phyloP scores from a whole-genome alignment of 2,888 invertebrate species.

The Hermaeophaga mercurialis region DNA sequence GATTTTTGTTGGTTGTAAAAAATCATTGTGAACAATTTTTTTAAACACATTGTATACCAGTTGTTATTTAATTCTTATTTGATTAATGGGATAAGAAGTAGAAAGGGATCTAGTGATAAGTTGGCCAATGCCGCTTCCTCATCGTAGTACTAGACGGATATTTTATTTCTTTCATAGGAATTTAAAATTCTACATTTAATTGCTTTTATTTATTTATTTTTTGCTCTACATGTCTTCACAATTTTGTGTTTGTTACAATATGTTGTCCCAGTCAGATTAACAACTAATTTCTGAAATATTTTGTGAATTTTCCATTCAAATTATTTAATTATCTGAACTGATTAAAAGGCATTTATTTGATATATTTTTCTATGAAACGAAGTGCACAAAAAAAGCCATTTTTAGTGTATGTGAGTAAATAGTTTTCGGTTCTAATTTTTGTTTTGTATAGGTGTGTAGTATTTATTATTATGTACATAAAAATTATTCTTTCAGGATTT shows the following conservation, averaged over 20 bases:
- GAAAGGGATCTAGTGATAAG: conserved; percentile 9
- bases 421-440: conserved; percentile 27
- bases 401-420: conserved; percentile 15
- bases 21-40: background rate
- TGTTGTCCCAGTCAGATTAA: no score
- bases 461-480: conserved; percentile 42
- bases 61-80: background rate
- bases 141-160: background rate
- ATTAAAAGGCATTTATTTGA: conserved; percentile 20
- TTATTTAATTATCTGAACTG: conserved; percentile 11
- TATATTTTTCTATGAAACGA: conserved; percentile 11
- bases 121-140: background rate
- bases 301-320: no score
- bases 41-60: background rate
- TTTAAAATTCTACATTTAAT: background rate
- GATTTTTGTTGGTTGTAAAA: no score
- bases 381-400: conserved; percentile 15
- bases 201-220: conserved; percentile 4
- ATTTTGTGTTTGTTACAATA: no score
- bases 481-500: conserved; percentile 40
- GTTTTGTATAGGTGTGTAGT: conserved; percentile 29
- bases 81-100: background rate
- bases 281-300: no score
- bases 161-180: background rate
- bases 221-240: no score